Evolutionary conservation across 2,113 vertebrate genomes (phyloP), one percentile per base, ranked within the genome.

Genomic region (Hirundichthys speculiger): DNA sequence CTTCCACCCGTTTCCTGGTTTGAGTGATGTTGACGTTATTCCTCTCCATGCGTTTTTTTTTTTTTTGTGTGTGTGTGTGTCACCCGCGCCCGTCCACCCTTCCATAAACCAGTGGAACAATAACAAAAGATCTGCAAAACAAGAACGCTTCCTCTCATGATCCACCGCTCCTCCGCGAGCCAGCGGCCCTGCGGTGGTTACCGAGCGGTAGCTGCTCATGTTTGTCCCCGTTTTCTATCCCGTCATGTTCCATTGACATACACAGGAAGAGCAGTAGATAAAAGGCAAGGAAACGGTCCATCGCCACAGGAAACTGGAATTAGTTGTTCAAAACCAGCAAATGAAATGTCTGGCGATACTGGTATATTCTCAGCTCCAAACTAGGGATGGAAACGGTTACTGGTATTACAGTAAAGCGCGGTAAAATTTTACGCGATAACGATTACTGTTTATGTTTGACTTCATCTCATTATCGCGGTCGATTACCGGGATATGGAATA

Each of bases 131-230:
- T 64, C 56, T 80, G 49, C 68, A 79, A 83, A 86, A 69, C 63
- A 64, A 75, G 53, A 73, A 62, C 43, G 15, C 75, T 79, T 84
- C 75, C 71, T 79, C 73, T 65, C 54, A n/a, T 80, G 80, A 83
- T 75, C 64, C 77, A 75, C 64, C 16, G 52, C 74, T 65, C 55
- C 60, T 72, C 65, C 81, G 69, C 79, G 73, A 66, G 60, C 61
- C 62, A 6, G 38, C 22, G 68, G 59, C 71, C 82, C 69, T 82
- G 80, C 80, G 81, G 80, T 84, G 84, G 76, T 84, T 86, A 86
- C 83, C 78, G 63, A 40, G 56, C 69, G 64, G 59, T 58, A 84
- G 66, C 63, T 72, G 8, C 79, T 70, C 46, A 77, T 77, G 55
- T 83, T 84, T 72, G 72, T 22, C 39, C 74, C 66, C 38, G 27